Percentiles rank a stretch among this genome's conserved stretches.
Conservation (phyloP, 1,140 invertebrate genomes). For the Leptinotarsa undecemlineata region DNA sequence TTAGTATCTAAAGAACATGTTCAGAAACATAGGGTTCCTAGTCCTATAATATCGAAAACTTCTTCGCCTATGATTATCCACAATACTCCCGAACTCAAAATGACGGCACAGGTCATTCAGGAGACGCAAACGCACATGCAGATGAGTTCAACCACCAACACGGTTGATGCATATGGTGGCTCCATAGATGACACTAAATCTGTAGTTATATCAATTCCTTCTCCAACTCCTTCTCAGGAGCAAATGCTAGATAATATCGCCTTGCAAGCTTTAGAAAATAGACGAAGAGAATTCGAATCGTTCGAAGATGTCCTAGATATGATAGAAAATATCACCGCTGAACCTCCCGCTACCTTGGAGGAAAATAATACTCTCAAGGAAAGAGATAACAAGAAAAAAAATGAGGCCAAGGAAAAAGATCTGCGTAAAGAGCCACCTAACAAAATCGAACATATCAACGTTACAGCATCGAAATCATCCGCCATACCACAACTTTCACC, state of each 20-base stretch:
- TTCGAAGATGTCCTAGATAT: constrained; percentile 72
- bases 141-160: constrained; percentile 43
- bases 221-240: constrained; percentile 64
- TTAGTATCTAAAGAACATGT: constrained; percentile 35
- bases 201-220: constrained; percentile 65
- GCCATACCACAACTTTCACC: constrained; percentile 69
- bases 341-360: constrained; percentile 46
- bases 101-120: constrained; percentile 52
- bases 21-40: constrained; percentile 36
- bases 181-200: constrained; percentile 61
- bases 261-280: constrained; percentile 59
- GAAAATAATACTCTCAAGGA: constrained; percentile 36
- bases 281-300: constrained; percentile 63
- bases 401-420: constrained; percentile 29
- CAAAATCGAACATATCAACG: constrained; percentile 46
- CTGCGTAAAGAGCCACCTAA: constrained; percentile 27
- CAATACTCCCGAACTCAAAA: constrained; percentile 51
- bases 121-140: constrained; percentile 42
- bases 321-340: constrained; percentile 66
- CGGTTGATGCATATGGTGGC: constrained; percentile 42
- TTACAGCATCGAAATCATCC: constrained; percentile 55
- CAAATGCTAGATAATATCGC: constrained; percentile 65
- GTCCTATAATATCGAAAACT: constrained; percentile 42
- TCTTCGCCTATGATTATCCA: constrained; percentile 48
- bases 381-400: constrained; percentile 35